phyloP scores from a whole-genome alignment of 2,797 vertebrate genomes.

The Hydrophis major region DNA sequence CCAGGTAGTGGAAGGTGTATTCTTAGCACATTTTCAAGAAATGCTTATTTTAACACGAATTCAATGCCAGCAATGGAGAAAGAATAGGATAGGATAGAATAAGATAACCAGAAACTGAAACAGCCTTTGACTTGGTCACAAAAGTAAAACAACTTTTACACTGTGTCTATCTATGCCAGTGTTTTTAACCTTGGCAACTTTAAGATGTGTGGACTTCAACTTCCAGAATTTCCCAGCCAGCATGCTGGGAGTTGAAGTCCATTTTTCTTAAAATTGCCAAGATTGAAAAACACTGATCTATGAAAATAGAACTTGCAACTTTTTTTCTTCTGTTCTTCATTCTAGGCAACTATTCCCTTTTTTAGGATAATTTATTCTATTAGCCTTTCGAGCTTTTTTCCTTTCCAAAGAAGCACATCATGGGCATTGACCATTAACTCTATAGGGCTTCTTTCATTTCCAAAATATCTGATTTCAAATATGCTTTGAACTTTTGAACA shows the following conservation, averaged over 20 bases:
- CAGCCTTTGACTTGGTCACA: not conserved
- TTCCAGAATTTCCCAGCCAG: not conserved
- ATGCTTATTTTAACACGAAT: not conserved
- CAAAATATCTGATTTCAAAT: not conserved
- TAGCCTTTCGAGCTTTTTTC: not conserved
- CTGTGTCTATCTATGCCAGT: not conserved
- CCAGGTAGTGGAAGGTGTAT: not conserved
- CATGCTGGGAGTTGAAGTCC: not conserved
- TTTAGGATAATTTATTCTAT: not conserved
- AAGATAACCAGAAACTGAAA: not conserved
- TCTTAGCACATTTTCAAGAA: not conserved
- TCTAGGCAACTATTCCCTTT: not conserved
- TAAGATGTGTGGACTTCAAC: not conserved
- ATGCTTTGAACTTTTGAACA: not conserved
- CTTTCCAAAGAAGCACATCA: not conserved
- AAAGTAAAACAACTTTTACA: not conserved
- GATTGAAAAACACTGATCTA: not conserved
- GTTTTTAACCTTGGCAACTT: not conserved
- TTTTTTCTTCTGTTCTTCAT: not conserved
- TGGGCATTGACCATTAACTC: not conserved
- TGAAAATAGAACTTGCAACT: not conserved
- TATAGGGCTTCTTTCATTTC: not conserved
- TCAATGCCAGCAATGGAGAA: constrained; percentile 32
- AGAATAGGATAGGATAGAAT: not conserved
- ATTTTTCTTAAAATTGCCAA: not conserved